phyloP scores from a whole-genome alignment of 2,888 invertebrate genomes.

The Galerucella calmariensis region DNA sequence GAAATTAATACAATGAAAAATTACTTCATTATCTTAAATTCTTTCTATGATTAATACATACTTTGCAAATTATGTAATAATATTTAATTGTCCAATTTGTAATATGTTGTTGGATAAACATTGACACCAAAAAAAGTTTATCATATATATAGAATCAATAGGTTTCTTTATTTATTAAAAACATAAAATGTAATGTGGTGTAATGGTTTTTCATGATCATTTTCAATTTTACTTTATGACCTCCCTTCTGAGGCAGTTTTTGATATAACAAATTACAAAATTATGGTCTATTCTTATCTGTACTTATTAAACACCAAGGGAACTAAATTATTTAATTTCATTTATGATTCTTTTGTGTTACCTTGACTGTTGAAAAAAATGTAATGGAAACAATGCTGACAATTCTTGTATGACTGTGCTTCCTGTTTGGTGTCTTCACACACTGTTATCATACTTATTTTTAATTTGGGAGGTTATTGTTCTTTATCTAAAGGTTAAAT shows the following conservation, averaged over 20 bases:
- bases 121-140: not conserved
- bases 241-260: too few relatives aligned
- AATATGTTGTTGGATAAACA: not conserved
- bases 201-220: too few relatives aligned
- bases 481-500: constrained; percentile 4
- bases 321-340: not conserved
- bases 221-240: too few relatives aligned
- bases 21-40: not conserved
- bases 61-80: not conserved
- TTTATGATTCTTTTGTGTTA: not conserved
- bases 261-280: not conserved
- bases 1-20: not conserved
- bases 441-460: not conserved
- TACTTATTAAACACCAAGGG: not conserved
- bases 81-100: not conserved
- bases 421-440: not conserved
- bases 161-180: too few relatives aligned
- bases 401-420: not conserved
- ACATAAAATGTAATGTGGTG: too few relatives aligned
- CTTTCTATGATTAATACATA: not conserved
- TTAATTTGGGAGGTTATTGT: not conserved
- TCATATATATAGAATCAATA: too few relatives aligned
- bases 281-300: not conserved
- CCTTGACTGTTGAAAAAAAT: not conserved
- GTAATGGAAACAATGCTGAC: not conserved